Evolutionary conservation across 2,888 invertebrate genomes (phyloP).

Genomic region (Drosophila eohydei): DNA sequence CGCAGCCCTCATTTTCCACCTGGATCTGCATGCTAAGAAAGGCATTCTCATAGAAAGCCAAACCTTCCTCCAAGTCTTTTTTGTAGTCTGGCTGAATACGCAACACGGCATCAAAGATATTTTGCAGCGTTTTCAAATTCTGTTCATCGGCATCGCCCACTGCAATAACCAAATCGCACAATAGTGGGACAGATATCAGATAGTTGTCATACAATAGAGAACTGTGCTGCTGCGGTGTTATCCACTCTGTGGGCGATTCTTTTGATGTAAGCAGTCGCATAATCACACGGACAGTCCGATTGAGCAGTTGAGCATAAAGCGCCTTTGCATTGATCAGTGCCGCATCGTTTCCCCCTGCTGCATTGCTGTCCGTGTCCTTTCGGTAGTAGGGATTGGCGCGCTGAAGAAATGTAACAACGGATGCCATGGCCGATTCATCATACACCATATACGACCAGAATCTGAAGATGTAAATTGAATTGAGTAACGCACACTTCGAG

Average conservation of each 20-base stretch:
- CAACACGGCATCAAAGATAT: conserved; percentile 89
- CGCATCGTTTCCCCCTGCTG: conserved; percentile 24
- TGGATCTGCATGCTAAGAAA: conserved; percentile 82
- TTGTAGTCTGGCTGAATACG: conserved; percentile 86
- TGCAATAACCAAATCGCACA: conserved; percentile 91
- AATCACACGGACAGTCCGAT: conserved; percentile 89
- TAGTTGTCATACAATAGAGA: conserved; percentile 91
- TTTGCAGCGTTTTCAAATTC: conserved; percentile 87
- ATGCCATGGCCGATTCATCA: conserved; percentile 88
- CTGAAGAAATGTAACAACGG: conserved; percentile 90
- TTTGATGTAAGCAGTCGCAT: conserved; percentile 92
- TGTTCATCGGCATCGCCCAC: conserved; percentile 89
- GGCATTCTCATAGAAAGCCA: conserved; percentile 86
- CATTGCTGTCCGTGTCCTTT: conserved; percentile 82
- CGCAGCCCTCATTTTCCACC: conserved; percentile 82
- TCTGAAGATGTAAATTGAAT: conserved; percentile 82
- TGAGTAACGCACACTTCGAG: neutral
- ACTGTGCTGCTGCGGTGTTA: conserved; percentile 88
- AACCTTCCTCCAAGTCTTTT: conserved; percentile 86
- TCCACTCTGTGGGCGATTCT: conserved; percentile 90
- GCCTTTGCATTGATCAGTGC: conserved; percentile 85
- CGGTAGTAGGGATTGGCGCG: conserved; percentile 90
- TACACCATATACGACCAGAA: conserved; percentile 91
- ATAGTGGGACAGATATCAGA: conserved; percentile 92
- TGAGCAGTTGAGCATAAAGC: conserved; percentile 87